Evolutionary conservation across 2,888 invertebrate genomes (phyloP).

Genomic region (Himalopsyche anomala): DNA sequence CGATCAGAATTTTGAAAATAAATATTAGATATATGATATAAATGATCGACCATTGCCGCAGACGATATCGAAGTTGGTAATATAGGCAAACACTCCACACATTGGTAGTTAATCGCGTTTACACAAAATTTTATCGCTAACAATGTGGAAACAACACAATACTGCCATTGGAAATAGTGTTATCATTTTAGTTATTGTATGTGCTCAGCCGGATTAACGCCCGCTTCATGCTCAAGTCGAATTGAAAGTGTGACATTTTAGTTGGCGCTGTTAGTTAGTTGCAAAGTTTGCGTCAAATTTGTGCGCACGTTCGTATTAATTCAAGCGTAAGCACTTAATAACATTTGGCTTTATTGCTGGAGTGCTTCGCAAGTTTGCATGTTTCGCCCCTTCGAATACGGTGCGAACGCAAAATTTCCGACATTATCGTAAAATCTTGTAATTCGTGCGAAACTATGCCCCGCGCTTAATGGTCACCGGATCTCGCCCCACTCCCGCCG

Average conservation of each 20-base stretch:
- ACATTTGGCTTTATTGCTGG: background rate
- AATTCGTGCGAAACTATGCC: constrained; percentile 27
- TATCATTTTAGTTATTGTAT: background rate
- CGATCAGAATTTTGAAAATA: no score
- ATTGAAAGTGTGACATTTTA: constrained; percentile 19
- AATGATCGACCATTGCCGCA: no score
- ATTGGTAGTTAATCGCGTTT: no score
- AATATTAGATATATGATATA: no score
- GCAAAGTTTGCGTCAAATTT: background rate
- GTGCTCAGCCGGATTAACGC: background rate
- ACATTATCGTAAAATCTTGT: constrained; percentile 26
- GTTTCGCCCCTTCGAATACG: background rate
- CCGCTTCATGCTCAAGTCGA: background rate
- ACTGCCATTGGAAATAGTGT: no score
- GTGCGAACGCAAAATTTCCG: constrained; percentile 7
- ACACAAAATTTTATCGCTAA: no score
- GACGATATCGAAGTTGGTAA: no score
- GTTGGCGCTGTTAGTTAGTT: background rate
- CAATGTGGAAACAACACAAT: no score
- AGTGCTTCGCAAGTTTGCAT: constrained; percentile 19
- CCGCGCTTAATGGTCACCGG: background rate
- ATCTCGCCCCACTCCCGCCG: background rate
- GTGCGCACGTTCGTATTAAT: constrained; percentile 2
- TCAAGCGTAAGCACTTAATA: constrained; percentile 30
- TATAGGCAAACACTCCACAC: no score